Evolutionary conservation across 2,113 vertebrate species (phyloP).

Genomic region (Lagopus leucura): DNA sequence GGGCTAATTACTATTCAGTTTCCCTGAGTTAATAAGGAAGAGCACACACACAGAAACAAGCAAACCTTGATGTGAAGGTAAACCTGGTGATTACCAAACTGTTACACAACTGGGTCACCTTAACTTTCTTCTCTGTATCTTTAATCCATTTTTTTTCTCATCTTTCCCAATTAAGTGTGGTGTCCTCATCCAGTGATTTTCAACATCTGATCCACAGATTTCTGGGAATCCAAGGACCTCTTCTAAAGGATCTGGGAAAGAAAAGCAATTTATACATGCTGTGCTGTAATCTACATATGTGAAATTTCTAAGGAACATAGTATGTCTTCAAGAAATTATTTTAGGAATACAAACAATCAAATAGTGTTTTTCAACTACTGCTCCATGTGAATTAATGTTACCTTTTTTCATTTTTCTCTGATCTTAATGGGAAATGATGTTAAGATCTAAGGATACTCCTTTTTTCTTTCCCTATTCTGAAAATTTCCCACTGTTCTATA

Average conservation of each 20-base stretch:
- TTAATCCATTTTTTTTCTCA: neutral
- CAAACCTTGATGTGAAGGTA: neutral
- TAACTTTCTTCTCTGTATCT: neutral
- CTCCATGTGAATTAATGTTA: neutral
- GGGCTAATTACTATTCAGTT: neutral
- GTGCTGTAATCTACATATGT: neutral
- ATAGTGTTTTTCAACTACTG: neutral
- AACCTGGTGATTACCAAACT: neutral
- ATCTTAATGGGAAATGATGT: neutral
- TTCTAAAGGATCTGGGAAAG: neutral
- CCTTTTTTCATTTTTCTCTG: neutral
- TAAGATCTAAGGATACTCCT: neutral
- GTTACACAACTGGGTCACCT: neutral
- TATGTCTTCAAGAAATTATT: neutral
- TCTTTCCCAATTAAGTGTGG: neutral
- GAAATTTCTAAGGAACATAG: neutral
- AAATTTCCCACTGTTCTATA: neutral
- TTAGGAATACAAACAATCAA: neutral
- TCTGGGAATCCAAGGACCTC: rapidly evolving
- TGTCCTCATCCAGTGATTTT: neutral
- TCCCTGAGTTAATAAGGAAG: neutral
- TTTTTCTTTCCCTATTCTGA: neutral
- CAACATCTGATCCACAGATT: neutral
- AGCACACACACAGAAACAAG: neutral
- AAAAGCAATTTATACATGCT: neutral